Evolutionary conservation across 2,888 invertebrate species (phyloP).

Genomic region (Mythimna impura): DNA sequence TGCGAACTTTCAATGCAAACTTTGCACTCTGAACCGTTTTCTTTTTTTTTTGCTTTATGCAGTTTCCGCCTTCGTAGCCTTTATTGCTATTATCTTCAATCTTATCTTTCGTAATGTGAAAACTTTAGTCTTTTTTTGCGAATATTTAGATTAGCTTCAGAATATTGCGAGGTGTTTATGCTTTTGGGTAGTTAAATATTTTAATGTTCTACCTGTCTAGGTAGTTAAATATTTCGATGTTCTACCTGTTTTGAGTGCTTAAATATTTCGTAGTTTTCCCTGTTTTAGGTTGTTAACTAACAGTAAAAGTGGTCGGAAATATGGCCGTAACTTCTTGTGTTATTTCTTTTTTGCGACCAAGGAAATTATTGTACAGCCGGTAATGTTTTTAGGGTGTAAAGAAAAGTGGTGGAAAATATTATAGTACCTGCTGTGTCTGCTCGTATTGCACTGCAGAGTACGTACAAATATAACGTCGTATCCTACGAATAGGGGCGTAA

Average conservation of each 20-base stretch:
- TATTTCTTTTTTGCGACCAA: constrained; percentile 17
- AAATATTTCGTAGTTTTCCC: constrained; percentile 27
- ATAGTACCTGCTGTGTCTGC: not conserved
- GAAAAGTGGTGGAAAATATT: not conserved
- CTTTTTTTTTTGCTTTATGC: constrained; percentile 71
- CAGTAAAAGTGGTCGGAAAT: constrained; percentile 20
- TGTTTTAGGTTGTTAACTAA: constrained; percentile 1
- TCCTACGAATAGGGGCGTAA: no score
- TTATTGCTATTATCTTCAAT: constrained; percentile 69
- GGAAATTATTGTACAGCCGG: not conserved
- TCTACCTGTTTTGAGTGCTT: constrained; percentile 27
- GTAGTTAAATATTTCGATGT: constrained; percentile 28
- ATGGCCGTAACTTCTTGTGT: constrained; percentile 7
- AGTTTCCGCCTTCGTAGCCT: constrained; percentile 67
- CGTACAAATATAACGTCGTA: not conserved
- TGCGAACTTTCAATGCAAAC: constrained; percentile 68
- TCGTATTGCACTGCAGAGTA: not conserved
- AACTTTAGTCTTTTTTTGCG: constrained; percentile 60
- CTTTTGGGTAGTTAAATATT: constrained; percentile 33
- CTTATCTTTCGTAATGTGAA: constrained; percentile 69
- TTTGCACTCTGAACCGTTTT: constrained; percentile 74
- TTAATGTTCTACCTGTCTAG: constrained; percentile 16
- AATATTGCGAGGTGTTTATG: constrained; percentile 34
- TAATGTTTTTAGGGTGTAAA: not conserved
- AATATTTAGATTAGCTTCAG: constrained; percentile 57